Percentiles rank a stretch among this genome's conserved stretches.
phyloP scores from a whole-genome alignment of 2,888 invertebrate genomes.

The Drosophila suboccidentalis region DNA sequence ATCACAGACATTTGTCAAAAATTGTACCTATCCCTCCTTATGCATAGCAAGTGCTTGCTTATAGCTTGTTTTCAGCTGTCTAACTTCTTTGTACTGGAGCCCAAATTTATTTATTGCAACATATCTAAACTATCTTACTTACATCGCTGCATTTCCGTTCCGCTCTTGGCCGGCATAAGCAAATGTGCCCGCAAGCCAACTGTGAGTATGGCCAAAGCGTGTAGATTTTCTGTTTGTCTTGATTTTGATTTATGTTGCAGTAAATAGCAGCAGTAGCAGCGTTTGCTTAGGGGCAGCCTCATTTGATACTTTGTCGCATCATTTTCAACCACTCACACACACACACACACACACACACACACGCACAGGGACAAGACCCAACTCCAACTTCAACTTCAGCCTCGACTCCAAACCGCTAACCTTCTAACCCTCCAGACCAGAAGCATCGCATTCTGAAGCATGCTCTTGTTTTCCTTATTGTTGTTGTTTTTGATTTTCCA shows the following conservation, averaged over 20 bases:
- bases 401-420: slow-evolving; percentile 33
- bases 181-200: slow-evolving; percentile 15
- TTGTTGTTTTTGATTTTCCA: slow-evolving; percentile 7
- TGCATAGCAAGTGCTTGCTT: slow-evolving; percentile 30
- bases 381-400: slow-evolving; percentile 26
- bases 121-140: slow-evolving; percentile 66
- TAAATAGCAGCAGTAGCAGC: slow-evolving; percentile 47
- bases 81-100: slow-evolving; percentile 30
- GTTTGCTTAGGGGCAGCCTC: slow-evolving; percentile 63
- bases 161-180: slow-evolving; percentile 25
- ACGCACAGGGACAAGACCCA: slow-evolving; percentile 15
- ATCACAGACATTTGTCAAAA: neutral
- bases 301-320: slow-evolving; percentile 80
- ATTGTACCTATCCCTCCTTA: slow-evolving; percentile 32
- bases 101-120: slow-evolving; percentile 69
- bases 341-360: slow-evolving; percentile 27
- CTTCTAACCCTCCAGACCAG: slow-evolving; percentile 35
- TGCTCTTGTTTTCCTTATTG: slow-evolving; percentile 19
- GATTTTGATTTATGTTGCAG: slow-evolving; percentile 79
- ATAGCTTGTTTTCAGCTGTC: slow-evolving; percentile 43
- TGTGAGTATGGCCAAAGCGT: slow-evolving; percentile 36
- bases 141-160: slow-evolving; percentile 66
- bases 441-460: slow-evolving; percentile 63
- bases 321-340: slow-evolving; percentile 64
- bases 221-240: slow-evolving; percentile 63